These are phyloP conservation scores for Pristionchus arcanus DNA, from an alignment of 2,888 invertebrate species.

Conservation along the genomic window DNA sequence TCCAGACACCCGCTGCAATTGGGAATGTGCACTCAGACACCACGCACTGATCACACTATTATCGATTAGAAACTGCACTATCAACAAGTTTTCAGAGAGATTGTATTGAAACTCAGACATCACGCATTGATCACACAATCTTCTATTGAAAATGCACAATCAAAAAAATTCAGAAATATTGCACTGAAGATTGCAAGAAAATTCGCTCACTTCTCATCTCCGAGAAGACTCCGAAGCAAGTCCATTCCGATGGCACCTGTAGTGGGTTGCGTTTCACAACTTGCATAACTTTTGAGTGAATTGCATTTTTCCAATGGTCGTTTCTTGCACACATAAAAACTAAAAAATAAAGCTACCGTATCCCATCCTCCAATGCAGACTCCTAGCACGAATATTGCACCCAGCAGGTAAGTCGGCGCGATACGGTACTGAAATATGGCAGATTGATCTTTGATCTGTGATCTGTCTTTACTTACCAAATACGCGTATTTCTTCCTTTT, in stretches of 20 bases:
- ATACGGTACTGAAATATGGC: constrained; percentile 39
- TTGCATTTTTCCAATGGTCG: too few species aligned
- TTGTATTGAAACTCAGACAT: too few species aligned
- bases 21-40: background rate
- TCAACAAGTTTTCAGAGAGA: too few species aligned
- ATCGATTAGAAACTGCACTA: too few species aligned
- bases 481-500: constrained; percentile 17
- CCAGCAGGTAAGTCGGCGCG: background rate
- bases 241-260: constrained; percentile 51
- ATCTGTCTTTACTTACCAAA: background rate
- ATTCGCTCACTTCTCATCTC: constrained; percentile 27
- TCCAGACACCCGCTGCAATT: constrained; percentile 18
- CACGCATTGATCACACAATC: too few species aligned
- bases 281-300: background rate
- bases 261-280: background rate
- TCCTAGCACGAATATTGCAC: constrained; percentile 13
- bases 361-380: constrained; percentile 46
- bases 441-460: background rate
- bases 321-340: too few species aligned
- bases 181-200: too few species aligned
- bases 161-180: too few species aligned
- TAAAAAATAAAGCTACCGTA: too few species aligned
- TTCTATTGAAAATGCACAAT: too few species aligned
- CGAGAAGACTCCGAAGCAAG: constrained; percentile 52
- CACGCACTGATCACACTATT: background rate